Conservation (phyloP, 2,797 vertebrate species). For the Botia kubotai region DNA sequence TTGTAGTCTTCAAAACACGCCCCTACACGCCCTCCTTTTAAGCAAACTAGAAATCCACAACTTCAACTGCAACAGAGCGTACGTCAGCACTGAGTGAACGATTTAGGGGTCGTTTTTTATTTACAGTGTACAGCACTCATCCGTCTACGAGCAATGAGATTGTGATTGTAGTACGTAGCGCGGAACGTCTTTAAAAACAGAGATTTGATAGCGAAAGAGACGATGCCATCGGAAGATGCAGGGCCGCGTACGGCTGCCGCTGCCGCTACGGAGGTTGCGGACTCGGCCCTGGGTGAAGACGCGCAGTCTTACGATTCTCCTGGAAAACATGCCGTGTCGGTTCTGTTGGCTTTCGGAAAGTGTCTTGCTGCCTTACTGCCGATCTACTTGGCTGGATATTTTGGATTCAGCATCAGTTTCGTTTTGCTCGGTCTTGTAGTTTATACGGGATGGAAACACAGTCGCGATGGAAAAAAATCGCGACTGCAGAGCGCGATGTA, state of each 20-base stretch:
- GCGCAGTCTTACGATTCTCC: constrained; percentile 54
- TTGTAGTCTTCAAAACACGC: constrained; percentile 67
- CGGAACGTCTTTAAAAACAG: constrained; percentile 9
- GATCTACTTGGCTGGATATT: constrained; percentile 83
- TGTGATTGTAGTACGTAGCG: neutral
- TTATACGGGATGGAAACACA: constrained; percentile 83
- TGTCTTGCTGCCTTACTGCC: constrained; percentile 79
- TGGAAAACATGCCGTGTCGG: constrained; percentile 71
- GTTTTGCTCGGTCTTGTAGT: constrained; percentile 77
- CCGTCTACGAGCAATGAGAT: neutral
- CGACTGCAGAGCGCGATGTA: constrained; percentile 79
- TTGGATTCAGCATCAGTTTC: constrained; percentile 77
- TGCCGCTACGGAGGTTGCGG: constrained; percentile 52
- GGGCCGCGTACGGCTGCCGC: constrained; percentile 54
- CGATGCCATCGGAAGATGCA: constrained; percentile 71
- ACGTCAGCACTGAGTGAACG: constrained; percentile 46
- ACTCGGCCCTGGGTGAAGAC: constrained; percentile 59
- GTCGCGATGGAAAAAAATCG: constrained; percentile 74
- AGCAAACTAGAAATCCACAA: constrained; percentile 56
- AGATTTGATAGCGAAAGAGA: constrained; percentile 42
- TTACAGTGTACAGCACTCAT: neutral
- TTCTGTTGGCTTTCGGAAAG: constrained; percentile 79
- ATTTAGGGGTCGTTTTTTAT: neutral
- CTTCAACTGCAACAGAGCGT: constrained; percentile 12
- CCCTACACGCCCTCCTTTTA: constrained; percentile 56